phyloP scores from a whole-genome alignment of 2,888 invertebrate genomes.

The Yponomeuta malinellus region DNA sequence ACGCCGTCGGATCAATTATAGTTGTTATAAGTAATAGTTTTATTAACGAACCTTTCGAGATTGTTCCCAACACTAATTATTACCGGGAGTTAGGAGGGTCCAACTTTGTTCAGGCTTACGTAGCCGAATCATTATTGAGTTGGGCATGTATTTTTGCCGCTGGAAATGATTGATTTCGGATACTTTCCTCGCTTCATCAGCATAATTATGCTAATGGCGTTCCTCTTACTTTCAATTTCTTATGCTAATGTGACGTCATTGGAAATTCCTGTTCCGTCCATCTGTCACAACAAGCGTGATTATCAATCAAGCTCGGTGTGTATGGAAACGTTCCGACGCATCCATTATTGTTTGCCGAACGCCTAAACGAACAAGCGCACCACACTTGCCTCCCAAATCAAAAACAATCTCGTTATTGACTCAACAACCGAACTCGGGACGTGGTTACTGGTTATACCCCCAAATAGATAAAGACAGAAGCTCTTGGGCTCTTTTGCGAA shows the following conservation, averaged over 20 bases:
- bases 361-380: not conserved
- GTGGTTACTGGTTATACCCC: not conserved
- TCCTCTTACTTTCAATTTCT: not conserved
- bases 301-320: not conserved
- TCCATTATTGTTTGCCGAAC: not conserved
- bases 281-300: slow-evolving; percentile 2
- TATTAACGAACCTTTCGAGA: not conserved
- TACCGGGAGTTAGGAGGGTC: not conserved
- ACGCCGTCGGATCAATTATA: not conserved
- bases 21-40: not conserved
- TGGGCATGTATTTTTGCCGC: not conserved
- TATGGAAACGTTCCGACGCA: not conserved
- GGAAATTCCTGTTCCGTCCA: slow-evolving; percentile 1
- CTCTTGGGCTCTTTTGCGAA: too few relatives aligned
- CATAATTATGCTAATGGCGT: not conserved
- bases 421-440: not conserved
- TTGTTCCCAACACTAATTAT: not conserved
- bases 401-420: not conserved
- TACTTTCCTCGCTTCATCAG: not conserved
- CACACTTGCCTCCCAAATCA: not conserved
- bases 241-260: not conserved
- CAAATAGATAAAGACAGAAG: too few relatives aligned
- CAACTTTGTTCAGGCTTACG: not conserved
- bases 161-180: not conserved
- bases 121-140: not conserved